Percentiles rank a stretch among this genome's conserved stretches.
phyloP scores from a whole-genome alignment of 2,888 invertebrate genomes.

The Polyploca ridens region DNA sequence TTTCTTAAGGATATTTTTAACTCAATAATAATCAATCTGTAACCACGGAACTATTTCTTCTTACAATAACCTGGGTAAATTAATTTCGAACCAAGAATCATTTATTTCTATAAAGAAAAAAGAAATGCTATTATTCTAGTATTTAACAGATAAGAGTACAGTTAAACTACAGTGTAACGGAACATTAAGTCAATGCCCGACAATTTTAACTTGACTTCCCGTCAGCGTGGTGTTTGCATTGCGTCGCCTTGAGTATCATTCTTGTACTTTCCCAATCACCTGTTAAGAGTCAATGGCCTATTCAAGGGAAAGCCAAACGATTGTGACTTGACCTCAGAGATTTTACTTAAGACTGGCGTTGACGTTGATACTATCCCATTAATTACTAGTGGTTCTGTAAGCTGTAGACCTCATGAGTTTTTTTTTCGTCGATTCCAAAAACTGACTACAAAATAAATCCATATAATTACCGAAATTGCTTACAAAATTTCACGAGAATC shows the following conservation, averaged over 20 bases:
- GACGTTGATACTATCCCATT: neutral
- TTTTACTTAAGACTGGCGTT: neutral
- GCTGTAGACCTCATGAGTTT: too few relatives aligned
- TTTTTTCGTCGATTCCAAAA: too few relatives aligned
- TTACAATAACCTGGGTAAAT: neutral
- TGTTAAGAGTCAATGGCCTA: slow-evolving; percentile 4
- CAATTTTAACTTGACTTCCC: neutral
- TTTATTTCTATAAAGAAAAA: too few relatives aligned
- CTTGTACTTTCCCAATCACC: slow-evolving; percentile 14
- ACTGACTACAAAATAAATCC: too few relatives aligned
- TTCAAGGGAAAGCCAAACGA: slow-evolving; percentile 3
- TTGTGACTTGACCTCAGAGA: neutral
- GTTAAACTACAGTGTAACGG: neutral
- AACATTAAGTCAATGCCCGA: neutral
- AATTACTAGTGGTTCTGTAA: too few relatives aligned
- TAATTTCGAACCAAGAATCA: neutral
- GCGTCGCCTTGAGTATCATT: neutral
- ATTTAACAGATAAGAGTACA: neutral
- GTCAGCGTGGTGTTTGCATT: neutral
- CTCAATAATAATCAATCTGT: neutral
- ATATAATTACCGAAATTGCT: too few relatives aligned
- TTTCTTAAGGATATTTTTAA: neutral
- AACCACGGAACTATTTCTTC: too few relatives aligned
- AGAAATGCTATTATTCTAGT: neutral
- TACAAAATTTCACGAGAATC: too few relatives aligned